Evolutionary conservation across 1,140 invertebrate genomes (phyloP).

Genomic region (Hetaerina americana): DNA sequence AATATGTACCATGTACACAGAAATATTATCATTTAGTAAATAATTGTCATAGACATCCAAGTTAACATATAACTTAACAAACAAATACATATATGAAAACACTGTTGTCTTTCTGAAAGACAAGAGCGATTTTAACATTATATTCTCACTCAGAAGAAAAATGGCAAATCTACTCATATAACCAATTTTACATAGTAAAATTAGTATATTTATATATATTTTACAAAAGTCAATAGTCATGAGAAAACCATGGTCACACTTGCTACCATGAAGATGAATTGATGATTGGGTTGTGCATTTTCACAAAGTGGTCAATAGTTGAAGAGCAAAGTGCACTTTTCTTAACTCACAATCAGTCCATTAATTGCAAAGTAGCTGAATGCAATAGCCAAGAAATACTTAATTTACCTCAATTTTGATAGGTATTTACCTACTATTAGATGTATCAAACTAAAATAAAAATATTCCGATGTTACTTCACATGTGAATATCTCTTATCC

Average conservation of each 20-base stretch:
- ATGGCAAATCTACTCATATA: not conserved
- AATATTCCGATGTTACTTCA: too few species aligned
- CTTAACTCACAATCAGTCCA: too few species aligned
- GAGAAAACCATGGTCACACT: not conserved
- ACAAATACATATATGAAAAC: not conserved
- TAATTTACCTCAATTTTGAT: too few species aligned
- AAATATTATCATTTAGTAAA: too few species aligned
- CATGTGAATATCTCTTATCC: not conserved
- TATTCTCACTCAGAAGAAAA: not conserved
- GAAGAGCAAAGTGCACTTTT: too few species aligned
- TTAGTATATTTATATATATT: not conserved
- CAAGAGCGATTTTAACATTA: not conserved
- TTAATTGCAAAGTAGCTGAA: too few species aligned
- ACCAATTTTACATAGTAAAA: constrained; percentile 1
- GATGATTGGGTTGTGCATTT: not conserved
- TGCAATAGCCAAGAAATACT: too few species aligned
- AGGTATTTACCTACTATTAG: too few species aligned
- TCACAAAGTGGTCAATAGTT: not conserved
- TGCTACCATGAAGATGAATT: not conserved
- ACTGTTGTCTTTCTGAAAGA: not conserved
- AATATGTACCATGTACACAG: too few species aligned
- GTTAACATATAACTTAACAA: not conserved
- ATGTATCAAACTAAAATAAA: too few species aligned
- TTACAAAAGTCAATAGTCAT: not conserved
- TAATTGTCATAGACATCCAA: not conserved